Evolutionary conservation across 2,113 vertebrate genomes (phyloP), one percentile per base, ranked within the genome.

Genomic region (Pseudopipra pipra): DNA sequence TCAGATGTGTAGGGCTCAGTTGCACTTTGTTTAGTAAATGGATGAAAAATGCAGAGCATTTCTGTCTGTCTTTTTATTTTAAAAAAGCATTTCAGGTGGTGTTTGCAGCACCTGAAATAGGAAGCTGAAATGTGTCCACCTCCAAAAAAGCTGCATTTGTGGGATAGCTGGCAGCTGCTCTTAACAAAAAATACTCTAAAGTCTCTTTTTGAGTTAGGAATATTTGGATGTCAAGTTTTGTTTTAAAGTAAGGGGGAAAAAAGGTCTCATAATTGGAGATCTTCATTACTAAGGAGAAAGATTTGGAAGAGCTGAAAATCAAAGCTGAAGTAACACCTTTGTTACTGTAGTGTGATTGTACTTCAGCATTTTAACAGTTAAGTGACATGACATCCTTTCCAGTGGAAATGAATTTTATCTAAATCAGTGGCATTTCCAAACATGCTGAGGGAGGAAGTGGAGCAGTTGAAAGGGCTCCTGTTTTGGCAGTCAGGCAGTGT

Each of bases 11-110:
- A 93, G 95, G 97, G 96, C 97, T 97, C 96, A 92, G 96, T 97
- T 98, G 98, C 98, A 98, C 98, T 98, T 98, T 97, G 98, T 91
- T 91, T 95, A 97, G 96, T 41, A 92, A 97, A 90, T 95, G 86
- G 90, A 93, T 94, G 90, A 94, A 96, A 97, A 96, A 80, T 92
- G 73, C 78, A 33, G 62, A 91, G 56, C 76, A 75, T 89, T 85
- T 94, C 55, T 96, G 81, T 92, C 35, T 59, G 43, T 58, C 31
- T 37, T 61, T 24, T 39, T 10, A 25, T n/a, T 30, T 47, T 23
- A 44, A 35, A 27, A 1, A 35, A 78, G 52, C 58, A 27, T 92
- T 90, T 96, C 91, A 91, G 90, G 61, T 95, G 76, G 7, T 88
- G 43, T 78, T 66, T 80, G 83, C 95, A 95, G 71, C 72, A 71